Evolutionary conservation across 2,888 invertebrate genomes (phyloP).

Genomic region (Linyphia triangularis): DNA sequence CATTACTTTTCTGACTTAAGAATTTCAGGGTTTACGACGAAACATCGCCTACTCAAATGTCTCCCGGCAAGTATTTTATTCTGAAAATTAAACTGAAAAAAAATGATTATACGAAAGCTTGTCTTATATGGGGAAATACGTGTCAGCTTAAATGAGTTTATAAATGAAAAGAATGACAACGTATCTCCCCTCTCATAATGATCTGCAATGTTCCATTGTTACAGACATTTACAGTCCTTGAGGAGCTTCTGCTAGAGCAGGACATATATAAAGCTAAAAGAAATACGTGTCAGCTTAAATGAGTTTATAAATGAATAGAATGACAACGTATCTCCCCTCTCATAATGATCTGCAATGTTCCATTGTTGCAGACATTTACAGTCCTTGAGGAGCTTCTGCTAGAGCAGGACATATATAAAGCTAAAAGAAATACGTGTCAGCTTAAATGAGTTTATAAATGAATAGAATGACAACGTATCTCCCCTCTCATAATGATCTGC

Average conservation of each 20-base stretch:
- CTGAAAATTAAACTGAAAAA: too few species aligned
- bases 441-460: too few species aligned
- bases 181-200: not conserved
- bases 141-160: too few species aligned
- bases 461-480: not conserved
- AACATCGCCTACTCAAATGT: too few species aligned
- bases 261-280: slow-evolving; percentile 97
- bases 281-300: too few species aligned
- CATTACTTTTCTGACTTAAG: too few species aligned
- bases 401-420: slow-evolving; percentile 93
- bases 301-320: too few species aligned
- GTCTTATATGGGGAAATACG: too few species aligned
- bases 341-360: not conserved
- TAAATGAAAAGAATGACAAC: too few species aligned
- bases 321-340: not conserved
- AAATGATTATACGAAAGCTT: too few species aligned
- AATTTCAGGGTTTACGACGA: too few species aligned
- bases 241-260: slow-evolving; percentile 89
- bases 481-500: not conserved
- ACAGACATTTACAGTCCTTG: slow-evolving; percentile 96
- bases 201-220: slow-evolving; percentile 77
- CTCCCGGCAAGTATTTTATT: too few species aligned
- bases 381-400: slow-evolving; percentile 92
- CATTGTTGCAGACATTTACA: slow-evolving; percentile 89
- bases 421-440: slow-evolving; percentile 96